A percentile compares a stretch with the other conserved stretches of the same genome.
Evolutionary conservation across 1,140 invertebrate genomes (phyloP).

Genomic region (Drosophila arawakana): DNA sequence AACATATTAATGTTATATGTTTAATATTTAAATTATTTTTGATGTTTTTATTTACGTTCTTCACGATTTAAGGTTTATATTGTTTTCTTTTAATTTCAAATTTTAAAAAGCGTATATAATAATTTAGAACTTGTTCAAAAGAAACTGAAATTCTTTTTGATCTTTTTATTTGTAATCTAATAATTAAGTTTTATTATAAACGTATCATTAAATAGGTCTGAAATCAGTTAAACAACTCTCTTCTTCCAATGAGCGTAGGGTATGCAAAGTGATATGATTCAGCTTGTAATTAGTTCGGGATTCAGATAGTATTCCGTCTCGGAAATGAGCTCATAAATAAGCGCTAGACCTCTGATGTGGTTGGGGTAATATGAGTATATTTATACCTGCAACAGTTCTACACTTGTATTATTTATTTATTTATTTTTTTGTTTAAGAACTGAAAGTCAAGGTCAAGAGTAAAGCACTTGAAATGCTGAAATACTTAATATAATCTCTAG

Average conservation of each 20-base stretch:
- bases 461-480: constrained; percentile 12
- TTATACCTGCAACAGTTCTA: constrained; percentile 45
- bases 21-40: too few relatives aligned
- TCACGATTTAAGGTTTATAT: too few relatives aligned
- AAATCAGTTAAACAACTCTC: not conserved
- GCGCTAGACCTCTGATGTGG: constrained; percentile 55
- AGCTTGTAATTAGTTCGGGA: constrained; percentile 67
- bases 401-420: constrained; percentile 3
- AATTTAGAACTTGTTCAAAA: too few relatives aligned
- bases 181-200: too few relatives aligned
- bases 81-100: too few relatives aligned
- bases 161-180: too few relatives aligned
- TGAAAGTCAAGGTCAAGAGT: constrained; percentile 57
- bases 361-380: constrained; percentile 35
- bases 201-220: too few relatives aligned
- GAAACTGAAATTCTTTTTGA: too few relatives aligned
- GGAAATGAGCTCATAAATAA: constrained; percentile 79
- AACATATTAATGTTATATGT: too few relatives aligned
- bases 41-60: too few relatives aligned
- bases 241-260: not conserved
- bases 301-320: constrained; percentile 51
- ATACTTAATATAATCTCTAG: constrained; percentile 19
- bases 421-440: constrained; percentile 36
- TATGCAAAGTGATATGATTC: constrained; percentile 49
- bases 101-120: too few relatives aligned